These are phyloP conservation scores for Micrasema minimum DNA, from an alignment of 1,140 invertebrate genomes.

Conservation along the genomic window DNA sequence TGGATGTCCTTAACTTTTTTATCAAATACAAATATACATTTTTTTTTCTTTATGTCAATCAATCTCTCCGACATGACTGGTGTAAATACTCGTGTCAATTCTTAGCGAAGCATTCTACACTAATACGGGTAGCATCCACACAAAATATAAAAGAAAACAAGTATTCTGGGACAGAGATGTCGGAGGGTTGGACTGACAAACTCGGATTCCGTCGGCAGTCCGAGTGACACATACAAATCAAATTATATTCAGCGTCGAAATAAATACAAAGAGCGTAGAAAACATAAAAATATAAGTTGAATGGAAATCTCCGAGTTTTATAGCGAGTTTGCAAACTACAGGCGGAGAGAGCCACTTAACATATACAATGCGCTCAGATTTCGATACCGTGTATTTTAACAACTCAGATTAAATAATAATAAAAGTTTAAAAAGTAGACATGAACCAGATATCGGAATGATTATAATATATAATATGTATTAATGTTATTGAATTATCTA, in stretches of 20 bases:
- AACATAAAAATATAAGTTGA: constrained; percentile 4
- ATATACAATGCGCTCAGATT: neutral
- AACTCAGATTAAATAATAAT: constrained; percentile 19
- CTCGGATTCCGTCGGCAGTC: neutral
- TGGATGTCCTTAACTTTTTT: constrained; percentile 26
- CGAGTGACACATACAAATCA: constrained; percentile 12
- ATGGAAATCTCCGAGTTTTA: neutral
- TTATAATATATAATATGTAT: constrained; percentile 47
- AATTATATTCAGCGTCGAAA: constrained; percentile 4
- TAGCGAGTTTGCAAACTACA: too few relatives aligned
- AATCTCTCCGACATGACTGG: constrained; percentile 1
- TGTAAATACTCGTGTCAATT: constrained; percentile 3
- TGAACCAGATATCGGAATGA: constrained; percentile 51
- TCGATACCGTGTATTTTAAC: constrained; percentile 8
- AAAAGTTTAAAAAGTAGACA: constrained; percentile 37
- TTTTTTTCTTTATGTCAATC: neutral
- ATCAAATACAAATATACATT: constrained; percentile 40
- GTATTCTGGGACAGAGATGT: neutral
- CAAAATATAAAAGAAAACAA: constrained; percentile 3
- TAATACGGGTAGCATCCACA: constrained; percentile 8
- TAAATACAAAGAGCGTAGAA: constrained; percentile 20
- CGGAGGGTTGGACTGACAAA: constrained; percentile 8
- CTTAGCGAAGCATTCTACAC: neutral
- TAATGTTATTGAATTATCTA: constrained; percentile 41
- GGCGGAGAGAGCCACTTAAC: neutral